Evolutionary conservation across 2,113 vertebrate species (phyloP).

Genomic region (Alethe castanea): DNA sequence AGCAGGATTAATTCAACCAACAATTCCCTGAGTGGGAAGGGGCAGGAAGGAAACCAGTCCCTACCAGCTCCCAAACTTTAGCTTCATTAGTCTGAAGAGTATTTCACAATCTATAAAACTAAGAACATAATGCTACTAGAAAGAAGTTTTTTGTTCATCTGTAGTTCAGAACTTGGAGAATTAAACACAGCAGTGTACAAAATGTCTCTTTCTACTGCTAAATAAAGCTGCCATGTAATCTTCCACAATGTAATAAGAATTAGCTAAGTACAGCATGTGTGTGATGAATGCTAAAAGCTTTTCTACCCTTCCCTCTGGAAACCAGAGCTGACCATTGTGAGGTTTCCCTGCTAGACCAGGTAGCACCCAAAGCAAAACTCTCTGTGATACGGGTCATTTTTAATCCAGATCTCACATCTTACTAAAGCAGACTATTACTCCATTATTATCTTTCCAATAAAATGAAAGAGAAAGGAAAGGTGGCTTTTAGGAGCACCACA

Average conservation of each 20-base stretch:
- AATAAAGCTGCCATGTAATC: not conserved
- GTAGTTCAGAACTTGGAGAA: not conserved
- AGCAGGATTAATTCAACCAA: not conserved
- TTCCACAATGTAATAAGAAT: not conserved
- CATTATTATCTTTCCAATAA: not conserved
- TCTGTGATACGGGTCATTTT: not conserved
- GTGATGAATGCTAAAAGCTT: not conserved
- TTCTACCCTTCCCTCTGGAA: not conserved
- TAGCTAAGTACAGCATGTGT: not conserved
- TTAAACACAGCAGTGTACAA: not conserved
- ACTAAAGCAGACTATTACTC: not conserved
- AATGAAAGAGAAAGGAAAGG: not conserved
- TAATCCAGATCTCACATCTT: not conserved
- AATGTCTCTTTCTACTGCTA: not conserved
- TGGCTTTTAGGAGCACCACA: fast-evolving
- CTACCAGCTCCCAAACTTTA: not conserved
- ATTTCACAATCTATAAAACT: not conserved
- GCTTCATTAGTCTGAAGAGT: not conserved
- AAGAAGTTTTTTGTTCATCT: not conserved
- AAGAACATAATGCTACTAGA: not conserved
- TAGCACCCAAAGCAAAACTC: not conserved
- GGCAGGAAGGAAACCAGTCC: not conserved
- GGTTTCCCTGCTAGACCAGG: not conserved
- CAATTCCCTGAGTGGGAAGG: not conserved
- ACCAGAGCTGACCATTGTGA: not conserved